phyloP scores from a whole-genome alignment of 2,113 vertebrate genomes.

The Parotia lawesii region DNA sequence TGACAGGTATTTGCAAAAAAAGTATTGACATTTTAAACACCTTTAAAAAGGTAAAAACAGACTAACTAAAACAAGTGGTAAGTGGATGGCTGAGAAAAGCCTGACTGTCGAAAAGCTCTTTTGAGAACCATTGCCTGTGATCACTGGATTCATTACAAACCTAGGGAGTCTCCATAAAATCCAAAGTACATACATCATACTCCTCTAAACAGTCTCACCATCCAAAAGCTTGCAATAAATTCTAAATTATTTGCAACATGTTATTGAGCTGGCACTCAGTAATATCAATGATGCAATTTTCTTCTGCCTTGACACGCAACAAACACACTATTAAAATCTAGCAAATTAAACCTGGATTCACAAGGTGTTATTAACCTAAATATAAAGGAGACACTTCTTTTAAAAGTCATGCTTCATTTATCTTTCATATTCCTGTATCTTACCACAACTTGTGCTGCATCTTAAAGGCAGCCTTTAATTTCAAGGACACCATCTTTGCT shows the following conservation, averaged over 20 bases:
- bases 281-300: background rate
- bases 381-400: background rate
- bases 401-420: background rate
- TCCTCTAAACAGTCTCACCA: background rate
- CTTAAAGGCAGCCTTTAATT: background rate
- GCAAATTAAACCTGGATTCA: background rate
- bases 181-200: background rate
- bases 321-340: slow-evolving; percentile 16
- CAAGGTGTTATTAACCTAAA: background rate
- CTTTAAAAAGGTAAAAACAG: background rate
- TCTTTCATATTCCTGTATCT: background rate
- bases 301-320: background rate
- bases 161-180: background rate
- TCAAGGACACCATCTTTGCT: background rate
- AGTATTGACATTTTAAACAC: background rate
- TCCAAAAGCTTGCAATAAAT: background rate
- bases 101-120: background rate
- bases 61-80: background rate
- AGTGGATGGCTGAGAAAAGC: background rate
- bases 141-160: background rate
- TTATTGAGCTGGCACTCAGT: background rate
- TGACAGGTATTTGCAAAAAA: background rate
- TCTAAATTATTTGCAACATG: background rate
- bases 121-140: background rate
- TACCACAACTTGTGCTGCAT: background rate